Base-by-base conservation (phyloP, 2,113 vertebrate species). In the Petrocephalus zakoni region DNA sequence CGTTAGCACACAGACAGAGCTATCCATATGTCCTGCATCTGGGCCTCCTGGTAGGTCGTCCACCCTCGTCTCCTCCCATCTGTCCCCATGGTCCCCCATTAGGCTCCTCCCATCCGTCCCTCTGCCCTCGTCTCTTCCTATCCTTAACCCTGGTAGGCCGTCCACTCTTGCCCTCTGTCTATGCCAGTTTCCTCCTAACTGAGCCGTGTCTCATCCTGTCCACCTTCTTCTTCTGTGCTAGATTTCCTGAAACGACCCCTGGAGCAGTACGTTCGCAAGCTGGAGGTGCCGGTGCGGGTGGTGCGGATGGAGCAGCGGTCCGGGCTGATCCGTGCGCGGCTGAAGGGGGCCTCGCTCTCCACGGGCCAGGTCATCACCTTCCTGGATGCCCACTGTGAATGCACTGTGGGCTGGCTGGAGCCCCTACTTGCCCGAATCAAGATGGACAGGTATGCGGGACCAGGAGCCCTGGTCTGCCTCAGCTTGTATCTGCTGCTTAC, bases 351-450 rank as follows among this genome's bases (percentile, higher is more conserved):
- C 21, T 97, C 98, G 29, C 94, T 97, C 89, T 99, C 98, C 85
- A 99, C 97, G 87, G 98, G 98, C 91, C 98, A 99, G 94, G 98
- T 99, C 91, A 99, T 99, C 92, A 99, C 98, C 91, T 99, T 99
- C 92, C 94, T 99, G 92, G 98, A 99, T 88, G 98, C 98, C 90
- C 98, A 99, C 93, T 99, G 98, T 92, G 98, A 99, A 94, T 99
- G 98, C 92, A 99, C 98, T 56, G 95, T 95, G 89, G 98, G 98
- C 56, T 99, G 98, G 98, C 96, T 99, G 46, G 98, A 99, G 90
- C 98, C 98, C 89, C 95, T 99, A 88, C 95, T 99, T 47, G 95
- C 97, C 90, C 97, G 98, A 92, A 99, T 99, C 94, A 98, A 96
- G 94, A 95, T 96, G 87, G 97, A 99, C 96, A 98, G 97, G 98